phyloP scores from a whole-genome alignment of 64 coral and sea anemone genomes.

The Trachythela sp. region DNA sequence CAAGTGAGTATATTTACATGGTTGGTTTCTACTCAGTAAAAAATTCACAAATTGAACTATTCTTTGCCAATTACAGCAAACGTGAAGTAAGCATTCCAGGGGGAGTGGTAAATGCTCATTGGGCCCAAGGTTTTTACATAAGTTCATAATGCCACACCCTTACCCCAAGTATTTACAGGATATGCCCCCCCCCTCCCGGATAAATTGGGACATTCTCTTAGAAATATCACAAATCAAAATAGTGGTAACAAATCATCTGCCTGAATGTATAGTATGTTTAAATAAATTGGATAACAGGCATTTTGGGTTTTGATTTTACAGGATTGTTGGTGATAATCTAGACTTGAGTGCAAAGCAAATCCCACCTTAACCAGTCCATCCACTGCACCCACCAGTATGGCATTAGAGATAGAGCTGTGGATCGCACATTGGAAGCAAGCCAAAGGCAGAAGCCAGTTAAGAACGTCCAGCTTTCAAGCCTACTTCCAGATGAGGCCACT shows the following conservation, averaged over 20 bases:
- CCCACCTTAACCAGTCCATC: neutral
- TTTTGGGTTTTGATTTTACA: neutral
- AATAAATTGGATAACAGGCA: neutral
- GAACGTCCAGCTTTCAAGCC: conserved; percentile 27
- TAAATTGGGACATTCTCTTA: too few species aligned
- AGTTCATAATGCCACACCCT: too few species aligned
- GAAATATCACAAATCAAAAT: neutral
- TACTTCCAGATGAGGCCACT: conserved; percentile 39
- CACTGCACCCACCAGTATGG: conserved; percentile 1
- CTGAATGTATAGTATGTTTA: neutral
- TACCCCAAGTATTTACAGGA: too few species aligned
- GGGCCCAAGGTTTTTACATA: too few species aligned
- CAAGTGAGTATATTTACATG: neutral
- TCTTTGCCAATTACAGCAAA: neutral
- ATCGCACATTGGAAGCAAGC: neutral
- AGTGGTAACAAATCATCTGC: neutral
- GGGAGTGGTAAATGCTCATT: too few species aligned
- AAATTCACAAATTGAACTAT: neutral
- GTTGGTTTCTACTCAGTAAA: neutral
- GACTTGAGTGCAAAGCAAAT: conserved; percentile 14
- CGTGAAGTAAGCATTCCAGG: neutral
- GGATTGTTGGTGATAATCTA: conserved; percentile 12
- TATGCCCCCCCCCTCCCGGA: too few species aligned
- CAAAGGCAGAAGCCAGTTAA: conserved; percentile 17
- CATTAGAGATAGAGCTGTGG: neutral